Base-by-base conservation (phyloP, 2,797 vertebrate species). In the Scleropages formosus region DNA sequence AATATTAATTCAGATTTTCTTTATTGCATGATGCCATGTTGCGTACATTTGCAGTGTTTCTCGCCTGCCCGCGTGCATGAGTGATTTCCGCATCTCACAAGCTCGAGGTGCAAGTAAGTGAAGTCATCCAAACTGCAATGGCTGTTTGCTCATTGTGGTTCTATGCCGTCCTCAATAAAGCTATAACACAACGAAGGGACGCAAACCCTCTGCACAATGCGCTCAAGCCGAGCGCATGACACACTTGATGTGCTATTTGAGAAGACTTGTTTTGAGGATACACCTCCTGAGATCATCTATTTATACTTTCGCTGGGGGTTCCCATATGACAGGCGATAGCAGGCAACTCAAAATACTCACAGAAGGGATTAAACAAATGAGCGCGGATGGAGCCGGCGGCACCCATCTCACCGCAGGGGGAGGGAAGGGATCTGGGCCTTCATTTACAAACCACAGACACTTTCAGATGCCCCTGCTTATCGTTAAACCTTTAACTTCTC, bases 321-420 rank as follows among this genome's bases (percentile, higher is more conserved):
- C 69, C 63, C 75, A 63, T 75, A 47, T 77, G 59, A 72, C 77
- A 76, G 39, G 53, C 60, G 61, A 16, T 65, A 68, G 66, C 20
- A 6, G 39, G 66, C 66, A n/a, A 26, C 66, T 68, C 65, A 0
- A 24, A 68, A 68, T 47, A 51, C 66, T 4, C 8, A 12, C 44
- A 9, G 31, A 6, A 20, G 46, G 47, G 66, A 68, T 68, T 47
- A 51, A 68, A 51, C 1, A 13, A 22, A 68, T 39, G 31, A 12
- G 66, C 39, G 47, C 22, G 9, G 10, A 20, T 4, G 39, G 0
- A 6, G 4, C 10, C 46, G 8, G n/a, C 13, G 65, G 24, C 31
- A 67, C n/a, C 65, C 31, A 15, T 67, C 44, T 11, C 11, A 20
- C 65, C n/a, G 4, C 12, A 2, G 53, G 18, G 49, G 53, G 18